A percentile compares a stretch with the other conserved stretches of the same genome.
Conservation (phyloP, 2,888 invertebrate species). For the Coremacera marginata region DNA sequence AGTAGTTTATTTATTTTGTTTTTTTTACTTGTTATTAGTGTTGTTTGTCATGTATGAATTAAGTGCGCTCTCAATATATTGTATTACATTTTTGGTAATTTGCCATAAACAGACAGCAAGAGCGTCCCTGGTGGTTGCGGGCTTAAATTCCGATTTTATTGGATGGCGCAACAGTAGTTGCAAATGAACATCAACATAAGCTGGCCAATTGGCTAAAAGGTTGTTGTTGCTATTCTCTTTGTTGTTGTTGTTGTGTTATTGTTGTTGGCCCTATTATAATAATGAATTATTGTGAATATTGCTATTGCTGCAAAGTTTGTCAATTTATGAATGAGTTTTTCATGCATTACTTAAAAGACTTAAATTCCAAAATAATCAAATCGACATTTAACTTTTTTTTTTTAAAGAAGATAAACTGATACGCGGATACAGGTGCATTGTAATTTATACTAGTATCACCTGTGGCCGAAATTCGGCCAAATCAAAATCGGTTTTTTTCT, state of each 20-base stretch:
- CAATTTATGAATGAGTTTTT: too few species aligned
- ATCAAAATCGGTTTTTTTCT: too few species aligned
- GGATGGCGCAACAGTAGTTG: constrained; percentile 27
- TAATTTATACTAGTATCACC: too few species aligned
- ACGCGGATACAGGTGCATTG: too few species aligned
- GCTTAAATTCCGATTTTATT: neutral
- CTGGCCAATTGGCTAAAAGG: neutral
- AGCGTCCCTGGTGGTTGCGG: neutral
- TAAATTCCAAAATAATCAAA: too few species aligned
- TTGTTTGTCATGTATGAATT: neutral
- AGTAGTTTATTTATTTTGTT: neutral
- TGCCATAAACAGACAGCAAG: neutral
- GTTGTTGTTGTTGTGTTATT: neutral
- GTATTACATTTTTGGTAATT: constrained; percentile 6
- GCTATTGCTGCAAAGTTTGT: too few species aligned
- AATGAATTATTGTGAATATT: too few species aligned
- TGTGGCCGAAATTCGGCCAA: too few species aligned
- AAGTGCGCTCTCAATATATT: neutral
- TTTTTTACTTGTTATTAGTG: neutral
- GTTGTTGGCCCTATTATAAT: neutral
- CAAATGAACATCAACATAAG: constrained; percentile 27
- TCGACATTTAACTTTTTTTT: too few species aligned
- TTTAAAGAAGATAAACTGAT: too few species aligned
- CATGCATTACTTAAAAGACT: too few species aligned
- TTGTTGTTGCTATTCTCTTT: neutral